Evolutionary conservation across 92 coral and sea anemone genomes (phyloP), one percentile per base, ranked within the genome.

Genomic region (Bergia puertoricense): DNA sequence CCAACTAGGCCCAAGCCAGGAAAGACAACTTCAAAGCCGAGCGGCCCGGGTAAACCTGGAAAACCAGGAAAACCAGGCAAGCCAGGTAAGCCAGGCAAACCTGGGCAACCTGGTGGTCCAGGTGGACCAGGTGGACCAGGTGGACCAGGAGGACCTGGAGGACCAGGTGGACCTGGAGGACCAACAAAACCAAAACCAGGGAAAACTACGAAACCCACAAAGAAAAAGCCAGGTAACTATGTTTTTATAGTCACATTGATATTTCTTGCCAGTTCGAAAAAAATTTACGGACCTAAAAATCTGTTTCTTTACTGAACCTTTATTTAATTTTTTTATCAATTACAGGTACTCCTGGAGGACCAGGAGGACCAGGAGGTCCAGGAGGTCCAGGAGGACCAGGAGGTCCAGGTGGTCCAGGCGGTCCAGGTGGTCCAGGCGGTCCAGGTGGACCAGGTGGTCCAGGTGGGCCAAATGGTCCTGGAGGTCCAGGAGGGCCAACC

Each of bases 391-490:
- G 89, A 37, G 93, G 96, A 2, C 96, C 98, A 0, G 89, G 85
- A 5, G 95, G 82, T 48, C 95, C 90, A 3, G 93, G 92, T 0
- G 95, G 98, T 3, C 95, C 98, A 5, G 95, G 93, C 11, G 95
- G 89, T 50, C 94, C 93, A 23, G 89, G 89, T 30, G 93, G 94
- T 30, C 89, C 88, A 43, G 92, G 93, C 23, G 96, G 98, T 14
- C 98, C 98, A 13, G 93, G 94, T 36, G 93, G 98, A 0, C 96
- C 96, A 2, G 95, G 95, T 20, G 96, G 94, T 0, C 98, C 98
- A 13, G 90, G 96, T 18, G 93, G 92, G 41, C 93, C 93, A 7
- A 69, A 59, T 0, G 86, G 89, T 4, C 98, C 98, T 68, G 79
- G 54, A 8, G 94, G 93, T 1, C 95, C 95, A 5, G 88, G 89